Evolutionary conservation across 2,888 invertebrate species (phyloP).

Genomic region (Dione vanillae): DNA sequence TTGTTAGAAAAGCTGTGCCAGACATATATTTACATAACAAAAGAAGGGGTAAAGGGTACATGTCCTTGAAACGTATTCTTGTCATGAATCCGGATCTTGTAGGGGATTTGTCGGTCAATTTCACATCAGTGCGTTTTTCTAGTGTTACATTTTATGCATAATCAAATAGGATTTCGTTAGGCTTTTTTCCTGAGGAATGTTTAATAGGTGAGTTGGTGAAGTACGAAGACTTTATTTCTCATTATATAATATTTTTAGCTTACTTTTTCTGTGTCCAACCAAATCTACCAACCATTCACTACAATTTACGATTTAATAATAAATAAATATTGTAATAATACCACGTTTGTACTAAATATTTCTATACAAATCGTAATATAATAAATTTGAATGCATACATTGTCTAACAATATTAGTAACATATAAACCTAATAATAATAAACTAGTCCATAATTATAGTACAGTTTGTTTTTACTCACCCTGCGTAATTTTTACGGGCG

Average conservation of each 20-base stretch:
- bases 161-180: constrained; percentile 55
- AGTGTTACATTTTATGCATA: constrained; percentile 62
- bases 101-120: constrained; percentile 75
- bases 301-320: background rate
- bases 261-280: too few relatives aligned
- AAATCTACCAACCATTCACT: too few relatives aligned
- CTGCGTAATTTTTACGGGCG: too few relatives aligned
- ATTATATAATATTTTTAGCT: too few relatives aligned
- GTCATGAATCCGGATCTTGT: constrained; percentile 70
- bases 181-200: constrained; percentile 23
- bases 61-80: constrained; percentile 72
- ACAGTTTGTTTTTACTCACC: too few relatives aligned
- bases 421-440: too few relatives aligned
- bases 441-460: too few relatives aligned
- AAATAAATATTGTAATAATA: background rate
- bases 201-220: background rate
- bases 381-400: too few relatives aligned
- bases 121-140: constrained; percentile 65
- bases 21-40: constrained; percentile 78
- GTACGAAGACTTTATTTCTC: background rate
- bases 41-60: constrained; percentile 69
- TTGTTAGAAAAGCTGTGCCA: constrained; percentile 73
- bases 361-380: background rate
- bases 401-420: too few relatives aligned
- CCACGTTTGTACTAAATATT: background rate